These are phyloP conservation scores for Ips typographus DNA, from an alignment of 1,140 invertebrate genomes.

Conservation along the genomic window DNA sequence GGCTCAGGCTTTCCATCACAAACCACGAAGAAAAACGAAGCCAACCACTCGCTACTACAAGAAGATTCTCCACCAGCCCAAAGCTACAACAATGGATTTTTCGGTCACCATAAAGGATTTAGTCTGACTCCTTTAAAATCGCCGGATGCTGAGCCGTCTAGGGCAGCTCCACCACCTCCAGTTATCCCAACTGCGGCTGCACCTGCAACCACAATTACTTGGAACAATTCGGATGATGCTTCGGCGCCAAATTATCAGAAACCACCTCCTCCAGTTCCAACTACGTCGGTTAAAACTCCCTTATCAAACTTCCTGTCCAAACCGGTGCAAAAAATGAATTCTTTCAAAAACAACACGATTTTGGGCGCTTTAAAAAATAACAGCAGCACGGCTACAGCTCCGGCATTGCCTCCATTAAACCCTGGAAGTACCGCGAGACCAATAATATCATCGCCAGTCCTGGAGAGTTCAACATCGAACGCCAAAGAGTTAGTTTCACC, in stretches of 20 bases:
- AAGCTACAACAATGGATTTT: constrained; percentile 64
- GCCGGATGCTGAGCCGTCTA: constrained; percentile 51
- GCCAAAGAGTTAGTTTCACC: constrained; percentile 69
- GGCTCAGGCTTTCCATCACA: constrained; percentile 56
- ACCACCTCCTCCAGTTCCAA: constrained; percentile 47
- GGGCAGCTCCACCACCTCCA: constrained; percentile 56
- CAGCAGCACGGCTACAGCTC: constrained; percentile 55
- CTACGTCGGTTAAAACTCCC: constrained; percentile 51
- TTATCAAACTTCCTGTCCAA: constrained; percentile 30
- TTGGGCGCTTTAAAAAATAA: constrained; percentile 49
- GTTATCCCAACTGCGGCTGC: neutral
- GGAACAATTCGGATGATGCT: neutral
- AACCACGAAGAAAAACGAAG: constrained; percentile 26
- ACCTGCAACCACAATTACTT: constrained; percentile 8
- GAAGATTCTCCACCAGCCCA: constrained; percentile 39
- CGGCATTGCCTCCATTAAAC: constrained; percentile 62
- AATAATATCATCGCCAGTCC: constrained; percentile 75
- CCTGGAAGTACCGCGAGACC: constrained; percentile 63
- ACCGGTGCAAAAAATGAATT: constrained; percentile 41
- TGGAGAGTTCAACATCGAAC: constrained; percentile 76
- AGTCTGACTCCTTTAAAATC: constrained; percentile 69
- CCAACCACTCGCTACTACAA: constrained; percentile 55
- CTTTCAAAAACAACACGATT: constrained; percentile 42
- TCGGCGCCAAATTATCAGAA: constrained; percentile 38
- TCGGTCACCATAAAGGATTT: constrained; percentile 85